These are phyloP conservation scores for Anseranas semipalmata DNA, from an alignment of 2,113 vertebrate species.

Conservation along the genomic window DNA sequence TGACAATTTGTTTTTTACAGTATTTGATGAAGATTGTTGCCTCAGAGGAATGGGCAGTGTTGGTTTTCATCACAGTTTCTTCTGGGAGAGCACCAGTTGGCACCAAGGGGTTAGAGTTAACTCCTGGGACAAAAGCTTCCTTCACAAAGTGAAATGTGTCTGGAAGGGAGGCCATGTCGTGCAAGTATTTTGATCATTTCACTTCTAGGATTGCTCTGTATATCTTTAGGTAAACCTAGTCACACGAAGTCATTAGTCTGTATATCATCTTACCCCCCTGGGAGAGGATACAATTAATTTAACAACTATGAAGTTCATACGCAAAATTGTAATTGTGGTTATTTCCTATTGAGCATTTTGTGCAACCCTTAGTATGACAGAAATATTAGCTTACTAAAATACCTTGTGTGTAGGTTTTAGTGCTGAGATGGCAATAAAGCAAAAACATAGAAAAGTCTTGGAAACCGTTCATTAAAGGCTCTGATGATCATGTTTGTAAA, in stretches of 20 bases:
- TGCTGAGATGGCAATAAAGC: neutral
- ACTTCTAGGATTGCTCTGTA: neutral
- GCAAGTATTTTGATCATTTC: neutral
- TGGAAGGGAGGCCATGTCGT: neutral
- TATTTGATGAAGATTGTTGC: neutral
- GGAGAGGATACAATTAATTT: neutral
- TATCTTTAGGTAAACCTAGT: neutral
- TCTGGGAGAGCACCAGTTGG: neutral
- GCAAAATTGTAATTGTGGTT: neutral
- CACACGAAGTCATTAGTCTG: neutral
- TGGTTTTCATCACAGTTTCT: neutral
- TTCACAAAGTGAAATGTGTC: neutral
- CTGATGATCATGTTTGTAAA: neutral
- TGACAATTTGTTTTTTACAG: neutral
- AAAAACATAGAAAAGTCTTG: neutral
- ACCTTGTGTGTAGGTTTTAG: neutral
- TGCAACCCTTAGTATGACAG: neutral
- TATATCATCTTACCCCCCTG: neutral
- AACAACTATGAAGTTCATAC: neutral
- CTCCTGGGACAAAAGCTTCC: neutral
- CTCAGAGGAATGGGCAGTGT: fast-evolving
- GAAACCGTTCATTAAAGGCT: neutral
- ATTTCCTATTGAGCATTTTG: neutral
- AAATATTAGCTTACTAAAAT: neutral
- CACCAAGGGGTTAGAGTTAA: neutral